Conservation (phyloP, 2,888 invertebrate genomes). For the Eristalinus aeneus region DNA sequence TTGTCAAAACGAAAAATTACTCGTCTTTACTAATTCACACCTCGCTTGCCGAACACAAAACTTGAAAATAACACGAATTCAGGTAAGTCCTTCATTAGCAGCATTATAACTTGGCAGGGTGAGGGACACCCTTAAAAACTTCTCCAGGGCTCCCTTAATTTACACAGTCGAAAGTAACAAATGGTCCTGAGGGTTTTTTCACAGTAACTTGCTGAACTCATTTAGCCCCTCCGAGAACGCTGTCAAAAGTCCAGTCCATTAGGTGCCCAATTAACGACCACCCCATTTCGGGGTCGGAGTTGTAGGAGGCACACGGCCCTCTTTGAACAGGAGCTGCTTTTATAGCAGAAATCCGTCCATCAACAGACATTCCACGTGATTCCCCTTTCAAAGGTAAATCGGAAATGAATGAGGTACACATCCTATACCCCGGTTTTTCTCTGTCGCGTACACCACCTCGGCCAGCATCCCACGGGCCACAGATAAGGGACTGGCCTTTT, state of each 20-base stretch:
- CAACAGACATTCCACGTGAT: not conserved
- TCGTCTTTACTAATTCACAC: not conserved
- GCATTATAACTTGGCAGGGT: not conserved
- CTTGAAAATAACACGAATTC: not conserved
- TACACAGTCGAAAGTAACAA: not conserved
- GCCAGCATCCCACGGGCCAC: not conserved
- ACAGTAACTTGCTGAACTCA: not conserved
- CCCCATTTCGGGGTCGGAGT: not conserved
- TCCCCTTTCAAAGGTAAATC: not conserved
- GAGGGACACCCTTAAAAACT: not conserved
- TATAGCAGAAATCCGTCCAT: not conserved
- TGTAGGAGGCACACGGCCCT: not conserved
- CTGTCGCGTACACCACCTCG: not conserved
- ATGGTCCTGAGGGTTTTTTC: not conserved
- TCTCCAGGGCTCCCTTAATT: not conserved
- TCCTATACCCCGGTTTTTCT: not conserved
- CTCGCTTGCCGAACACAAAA: not conserved
- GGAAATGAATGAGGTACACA: conserved; percentile 18
- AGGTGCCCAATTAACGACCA: not conserved
- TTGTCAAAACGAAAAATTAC: not conserved
- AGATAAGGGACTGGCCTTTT: not conserved
- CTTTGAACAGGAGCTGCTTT: not conserved
- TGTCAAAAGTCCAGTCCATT: not conserved
- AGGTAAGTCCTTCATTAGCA: not conserved
- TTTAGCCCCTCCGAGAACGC: not conserved